Evolutionary conservation across 2,888 invertebrate species (phyloP), one percentile per base, ranked within the genome.

Genomic region (Serrognathus titanus): DNA sequence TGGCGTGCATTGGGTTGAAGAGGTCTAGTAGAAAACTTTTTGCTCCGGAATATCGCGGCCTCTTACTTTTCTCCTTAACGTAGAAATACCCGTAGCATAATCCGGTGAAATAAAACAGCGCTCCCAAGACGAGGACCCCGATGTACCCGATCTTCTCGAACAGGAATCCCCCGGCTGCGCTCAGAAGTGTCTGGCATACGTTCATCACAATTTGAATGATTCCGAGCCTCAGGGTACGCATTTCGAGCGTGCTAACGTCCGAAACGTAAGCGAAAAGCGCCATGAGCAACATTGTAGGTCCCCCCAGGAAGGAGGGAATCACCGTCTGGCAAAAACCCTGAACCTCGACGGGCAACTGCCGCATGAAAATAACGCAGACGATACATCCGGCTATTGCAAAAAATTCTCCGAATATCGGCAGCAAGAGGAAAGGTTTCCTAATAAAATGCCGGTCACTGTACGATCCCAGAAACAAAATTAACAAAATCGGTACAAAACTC

Each of bases 151-250:
- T 63, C 13, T 58, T 11, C 0, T 58, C 58, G 53, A 73, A 75
- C 8, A 76, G 55, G 20, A 69, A 59, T 10, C 71, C 76, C 58
- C 73, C 72, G 11, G 76, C 72, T 4, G 66, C 53, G 24, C 58
- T 58, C 12, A 58, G 41, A 11, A 58, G n/a, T 3, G 43, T 43
- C 6, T 53, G 54, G 9, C 54, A 60, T 35, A 56, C 43, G 3
- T 50, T 73, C 4, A 75, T 62, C 3, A 73, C 68, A 31, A 75
- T 75, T 61, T 77, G 76, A 10, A 85, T 79, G n/a, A 85, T 68
- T 10, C 85, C 86, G 46, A 86, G 79, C 66, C 86, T 77, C 48
- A 86, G 79, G 1, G 86, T 86, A 24, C 86, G 78, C 61, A 82
- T 79, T 64, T 85, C 83, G 16, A 81, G 55, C 1, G 82, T 78